Conservation (phyloP, 1,140 invertebrate species). For the Chelonus insularis region DNA sequence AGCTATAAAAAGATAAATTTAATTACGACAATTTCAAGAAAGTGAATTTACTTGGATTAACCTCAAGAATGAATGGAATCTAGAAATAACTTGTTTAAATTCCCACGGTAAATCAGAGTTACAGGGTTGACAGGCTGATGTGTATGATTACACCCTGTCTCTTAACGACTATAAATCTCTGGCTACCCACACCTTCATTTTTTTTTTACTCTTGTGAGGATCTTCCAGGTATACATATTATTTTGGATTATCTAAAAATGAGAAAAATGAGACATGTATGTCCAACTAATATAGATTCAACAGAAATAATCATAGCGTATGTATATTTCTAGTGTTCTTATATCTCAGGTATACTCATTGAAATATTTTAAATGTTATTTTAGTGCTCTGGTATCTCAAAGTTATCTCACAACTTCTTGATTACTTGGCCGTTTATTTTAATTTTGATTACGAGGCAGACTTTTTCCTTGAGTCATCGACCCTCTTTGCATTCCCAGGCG, state of each 20-base stretch:
- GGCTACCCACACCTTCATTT: constrained; percentile 27
- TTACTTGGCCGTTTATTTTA: not conserved
- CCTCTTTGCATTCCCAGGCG: not conserved
- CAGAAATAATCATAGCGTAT: not conserved
- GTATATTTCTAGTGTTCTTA: not conserved
- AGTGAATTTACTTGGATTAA: not conserved
- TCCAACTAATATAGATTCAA: too few species aligned
- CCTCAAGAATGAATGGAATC: constrained; percentile 36
- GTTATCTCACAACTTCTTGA: not conserved
- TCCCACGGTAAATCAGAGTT: constrained; percentile 58
- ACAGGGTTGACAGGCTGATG: constrained; percentile 54
- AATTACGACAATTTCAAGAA: not conserved
- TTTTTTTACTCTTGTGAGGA: constrained; percentile 4
- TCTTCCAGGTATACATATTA: constrained; percentile 13
- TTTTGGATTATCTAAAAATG: not conserved
- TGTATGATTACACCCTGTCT: constrained; percentile 58
- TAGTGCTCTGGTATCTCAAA: too few species aligned
- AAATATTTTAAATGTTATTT: too few species aligned
- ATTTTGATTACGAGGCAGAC: not conserved
- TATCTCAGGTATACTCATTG: too few species aligned
- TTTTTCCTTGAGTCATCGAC: not conserved
- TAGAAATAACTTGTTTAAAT: constrained; percentile 44
- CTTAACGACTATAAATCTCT: constrained; percentile 54
- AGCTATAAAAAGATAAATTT: too few species aligned
- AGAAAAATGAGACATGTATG: not conserved